Evolutionary conservation across 1,140 invertebrate genomes (phyloP), one percentile per base, ranked within the genome.

Genomic region (Aphaenogaster floridana): DNA sequence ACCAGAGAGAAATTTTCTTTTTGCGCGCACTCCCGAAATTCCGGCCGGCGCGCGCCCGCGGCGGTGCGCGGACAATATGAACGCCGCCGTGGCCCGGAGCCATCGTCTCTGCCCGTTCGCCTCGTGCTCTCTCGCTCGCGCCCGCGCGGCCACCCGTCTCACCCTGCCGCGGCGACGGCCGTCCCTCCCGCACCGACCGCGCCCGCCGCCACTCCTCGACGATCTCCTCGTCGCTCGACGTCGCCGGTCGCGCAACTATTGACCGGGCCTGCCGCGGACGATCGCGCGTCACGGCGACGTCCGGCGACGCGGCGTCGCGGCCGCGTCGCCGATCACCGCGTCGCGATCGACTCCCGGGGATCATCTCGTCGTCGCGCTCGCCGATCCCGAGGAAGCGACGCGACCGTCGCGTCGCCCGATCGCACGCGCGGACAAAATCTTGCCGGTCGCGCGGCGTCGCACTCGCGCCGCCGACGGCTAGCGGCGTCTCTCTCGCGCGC

Each of bases 61-160:
- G 28, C 57, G 48, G 45, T 48, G 79, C 85, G 54, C 61, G 91
- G 94, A 93, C 94, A 94, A 94, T 92, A 92, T 3, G 42, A 92
- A 80, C 59, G 48, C 94, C 61, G 94, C 85, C 85, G 87, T 86
- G 87, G 74, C 92, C 86, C 91, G 86, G 92, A 94, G 93, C 93
- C 94, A 94, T 94, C 94, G 94, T 94, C 94, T 94, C 93, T 93
- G 93, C 92, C 92, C 89, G 89, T 93, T 91, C 93, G 91, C 90
- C 93, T 93, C 91, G 88, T 66, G 69, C 71, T 85, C 84, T 88
- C 91, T 85, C 69, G 48, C 84, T 88, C 90, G 68, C 69, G 39
- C 78, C 54, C 64, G 17, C 69, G 15, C 64, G 15, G 52, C 68
- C 68, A 21, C 80, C 68, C 68, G 54, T 5, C 68, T 71, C 92